phyloP scores from a whole-genome alignment of 2,888 invertebrate genomes.

The Eueremaeus valkanovi region DNA sequence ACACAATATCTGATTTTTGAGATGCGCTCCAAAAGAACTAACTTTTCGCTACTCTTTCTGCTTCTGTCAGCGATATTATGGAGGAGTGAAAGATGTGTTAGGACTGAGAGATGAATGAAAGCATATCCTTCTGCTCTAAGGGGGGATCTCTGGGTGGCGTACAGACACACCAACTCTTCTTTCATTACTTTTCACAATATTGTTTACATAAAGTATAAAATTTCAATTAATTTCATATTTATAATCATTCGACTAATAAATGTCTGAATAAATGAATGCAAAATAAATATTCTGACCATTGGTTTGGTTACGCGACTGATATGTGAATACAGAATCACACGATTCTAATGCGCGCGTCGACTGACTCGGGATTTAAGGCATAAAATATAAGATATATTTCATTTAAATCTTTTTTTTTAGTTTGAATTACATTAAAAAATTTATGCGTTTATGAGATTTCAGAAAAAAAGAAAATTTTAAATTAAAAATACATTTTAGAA shows the following conservation, averaged over 20 bases:
- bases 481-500: too few species aligned
- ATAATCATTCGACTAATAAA: neutral
- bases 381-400: too few species aligned
- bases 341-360: neutral
- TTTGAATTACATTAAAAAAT: too few species aligned
- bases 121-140: neutral
- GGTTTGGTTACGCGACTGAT: neutral
- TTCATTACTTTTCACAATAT: too few species aligned
- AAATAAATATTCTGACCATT: neutral
- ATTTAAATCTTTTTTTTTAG: too few species aligned
- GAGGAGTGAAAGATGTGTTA: constrained; percentile 6
- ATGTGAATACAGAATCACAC: neutral
- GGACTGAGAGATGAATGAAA: neutral
- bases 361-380: too few species aligned
- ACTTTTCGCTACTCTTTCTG: constrained; percentile 9
- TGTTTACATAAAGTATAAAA: too few species aligned
- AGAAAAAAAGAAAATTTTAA: too few species aligned
- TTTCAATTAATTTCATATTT: neutral
- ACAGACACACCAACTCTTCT: neutral
- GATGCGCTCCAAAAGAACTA: neutral
- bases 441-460: too few species aligned
- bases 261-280: neutral
- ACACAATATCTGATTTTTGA: neutral
- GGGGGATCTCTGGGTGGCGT: neutral
- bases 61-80: constrained; percentile 8